phyloP scores from a whole-genome alignment of 2,113 vertebrate genomes.

The Neofelis nebulosa region DNA sequence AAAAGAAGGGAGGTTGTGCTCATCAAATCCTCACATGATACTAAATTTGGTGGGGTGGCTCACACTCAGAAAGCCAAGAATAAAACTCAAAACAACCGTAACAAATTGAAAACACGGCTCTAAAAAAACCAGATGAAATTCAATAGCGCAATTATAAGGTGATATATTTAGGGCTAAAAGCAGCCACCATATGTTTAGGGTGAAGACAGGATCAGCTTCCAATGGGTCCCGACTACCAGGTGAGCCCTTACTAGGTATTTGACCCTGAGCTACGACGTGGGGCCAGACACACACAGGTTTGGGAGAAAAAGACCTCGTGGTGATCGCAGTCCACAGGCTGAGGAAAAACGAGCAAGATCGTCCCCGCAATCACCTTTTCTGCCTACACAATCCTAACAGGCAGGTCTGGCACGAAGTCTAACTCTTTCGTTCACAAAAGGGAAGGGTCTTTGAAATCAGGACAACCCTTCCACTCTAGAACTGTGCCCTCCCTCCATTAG shows the following conservation, averaged over 20 bases:
- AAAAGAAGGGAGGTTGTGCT: not conserved
- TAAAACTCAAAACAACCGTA: slow-evolving; percentile 71
- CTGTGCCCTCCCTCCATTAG: not conserved
- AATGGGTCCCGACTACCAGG: not conserved
- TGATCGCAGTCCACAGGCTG: rapidly evolving
- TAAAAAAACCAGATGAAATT: slow-evolving; percentile 61
- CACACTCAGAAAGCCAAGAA: slow-evolving; percentile 56
- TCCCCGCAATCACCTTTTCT: not conserved
- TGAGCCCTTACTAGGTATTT: not conserved
- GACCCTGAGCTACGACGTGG: not conserved
- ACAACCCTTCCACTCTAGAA: not conserved
- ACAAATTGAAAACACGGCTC: slow-evolving; percentile 74
- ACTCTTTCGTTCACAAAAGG: not conserved
- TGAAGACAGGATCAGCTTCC: not conserved
- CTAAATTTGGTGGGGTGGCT: slow-evolving; percentile 66
- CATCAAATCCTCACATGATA: slow-evolving; percentile 34
- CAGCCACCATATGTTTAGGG: not conserved
- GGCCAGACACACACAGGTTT: not conserved
- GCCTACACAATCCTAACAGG: not conserved
- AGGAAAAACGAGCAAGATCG: not conserved
- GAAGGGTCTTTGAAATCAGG: not conserved
- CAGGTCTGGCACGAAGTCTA: rapidly evolving
- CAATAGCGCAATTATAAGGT: slow-evolving; percentile 69
- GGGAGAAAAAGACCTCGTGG: not conserved
- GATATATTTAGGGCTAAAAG: slow-evolving; percentile 39